Percentiles rank a stretch among this genome's conserved stretches.
phyloP scores from a whole-genome alignment of 2,888 invertebrate genomes.

The Phyto melanocephala region DNA sequence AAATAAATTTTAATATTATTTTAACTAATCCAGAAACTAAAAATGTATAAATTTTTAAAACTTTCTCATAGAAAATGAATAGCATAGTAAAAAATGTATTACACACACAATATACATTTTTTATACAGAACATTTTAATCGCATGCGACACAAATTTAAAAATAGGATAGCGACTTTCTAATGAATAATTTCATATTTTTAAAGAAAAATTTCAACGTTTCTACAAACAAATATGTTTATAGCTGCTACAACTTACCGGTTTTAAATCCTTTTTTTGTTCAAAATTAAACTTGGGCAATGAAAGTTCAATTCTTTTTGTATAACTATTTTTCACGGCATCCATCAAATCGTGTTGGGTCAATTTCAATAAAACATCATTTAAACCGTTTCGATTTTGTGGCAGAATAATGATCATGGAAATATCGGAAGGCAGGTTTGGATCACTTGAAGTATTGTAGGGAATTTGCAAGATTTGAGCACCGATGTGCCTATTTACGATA shows the following conservation, averaged over 20 bases:
- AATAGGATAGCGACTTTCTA: too few species aligned
- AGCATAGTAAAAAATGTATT: too few species aligned
- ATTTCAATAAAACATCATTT: slow-evolving; percentile 84
- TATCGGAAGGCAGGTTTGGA: slow-evolving; percentile 84
- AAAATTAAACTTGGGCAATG: slow-evolving; percentile 89
- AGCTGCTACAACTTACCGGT: slow-evolving; percentile 80
- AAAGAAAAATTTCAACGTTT: too few species aligned
- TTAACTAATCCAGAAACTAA: too few species aligned
- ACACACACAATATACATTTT: too few species aligned
- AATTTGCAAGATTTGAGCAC: slow-evolving; percentile 89
- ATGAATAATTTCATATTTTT: too few species aligned
- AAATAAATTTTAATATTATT: neutral
- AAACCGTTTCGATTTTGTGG: slow-evolving; percentile 83
- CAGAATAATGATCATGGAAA: slow-evolving; percentile 91
- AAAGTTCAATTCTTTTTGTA: slow-evolving; percentile 87
- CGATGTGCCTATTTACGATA: slow-evolving; percentile 87
- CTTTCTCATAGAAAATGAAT: neutral
- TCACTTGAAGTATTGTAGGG: slow-evolving; percentile 86
- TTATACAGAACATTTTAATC: too few species aligned
- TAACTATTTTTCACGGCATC: slow-evolving; percentile 83
- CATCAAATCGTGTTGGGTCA: slow-evolving; percentile 84
- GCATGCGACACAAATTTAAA: too few species aligned
- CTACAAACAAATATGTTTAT: too few species aligned
- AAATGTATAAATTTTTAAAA: neutral
- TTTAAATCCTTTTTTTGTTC: slow-evolving; percentile 85